Conservation (phyloP, 2,797 vertebrate species). For the Gouania willdenowi region DNA sequence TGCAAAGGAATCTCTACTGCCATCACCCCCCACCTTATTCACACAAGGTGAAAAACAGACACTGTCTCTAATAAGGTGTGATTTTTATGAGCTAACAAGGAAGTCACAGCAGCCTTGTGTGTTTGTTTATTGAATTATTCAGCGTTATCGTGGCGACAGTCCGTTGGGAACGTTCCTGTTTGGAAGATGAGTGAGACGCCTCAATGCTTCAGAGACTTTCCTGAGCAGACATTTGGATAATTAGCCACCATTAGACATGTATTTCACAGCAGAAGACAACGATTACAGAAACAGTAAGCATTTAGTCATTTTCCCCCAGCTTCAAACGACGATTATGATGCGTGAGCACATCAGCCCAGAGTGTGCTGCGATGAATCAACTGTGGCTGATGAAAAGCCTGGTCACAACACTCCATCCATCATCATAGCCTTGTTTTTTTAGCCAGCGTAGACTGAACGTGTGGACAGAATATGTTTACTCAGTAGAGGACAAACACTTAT, state of each 20-base stretch:
- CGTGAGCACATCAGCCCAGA: background rate
- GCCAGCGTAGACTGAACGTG: constrained; percentile 3
- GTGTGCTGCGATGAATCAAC: constrained; percentile 3
- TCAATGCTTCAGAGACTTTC: constrained; percentile 34
- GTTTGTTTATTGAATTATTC: constrained; percentile 69
- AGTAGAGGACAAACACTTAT: constrained; percentile 4
- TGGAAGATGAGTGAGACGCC: constrained; percentile 25
- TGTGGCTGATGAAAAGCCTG: constrained; percentile 9
- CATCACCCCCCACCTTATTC: constrained; percentile 3
- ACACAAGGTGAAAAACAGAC: constrained; percentile 29
- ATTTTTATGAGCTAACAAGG: constrained; percentile 74
- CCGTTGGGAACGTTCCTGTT: constrained; percentile 19
- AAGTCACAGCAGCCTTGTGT: constrained; percentile 37
- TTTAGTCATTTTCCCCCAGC: constrained; percentile 10
- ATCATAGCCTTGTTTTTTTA: constrained; percentile 3
- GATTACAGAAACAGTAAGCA: constrained; percentile 44
- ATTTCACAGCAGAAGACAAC: constrained; percentile 47
- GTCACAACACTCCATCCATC: constrained; percentile 23
- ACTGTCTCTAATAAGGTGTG: constrained; percentile 60
- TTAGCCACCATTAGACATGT: constrained; percentile 47
- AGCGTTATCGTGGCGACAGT: constrained; percentile 48
- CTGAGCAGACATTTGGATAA: constrained; percentile 55
- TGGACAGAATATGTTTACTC: constrained; percentile 2
- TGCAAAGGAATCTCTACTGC: background rate
- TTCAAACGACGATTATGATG: constrained; percentile 12